Base-by-base conservation (phyloP, 30 jellyfish, hydroid and myxozoan genomes). In the Sanderia malayensis region DNA sequence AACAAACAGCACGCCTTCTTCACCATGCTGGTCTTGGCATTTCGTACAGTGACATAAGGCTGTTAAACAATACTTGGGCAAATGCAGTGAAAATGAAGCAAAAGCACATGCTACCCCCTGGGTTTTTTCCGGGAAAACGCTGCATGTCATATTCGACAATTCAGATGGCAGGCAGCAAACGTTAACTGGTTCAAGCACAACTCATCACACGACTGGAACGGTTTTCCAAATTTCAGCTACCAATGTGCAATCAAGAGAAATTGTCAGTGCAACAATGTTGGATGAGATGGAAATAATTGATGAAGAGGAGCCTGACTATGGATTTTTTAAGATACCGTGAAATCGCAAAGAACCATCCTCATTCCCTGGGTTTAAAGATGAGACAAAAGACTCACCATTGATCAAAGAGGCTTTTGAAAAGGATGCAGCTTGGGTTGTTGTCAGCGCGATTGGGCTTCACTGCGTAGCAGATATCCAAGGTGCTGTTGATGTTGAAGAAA, bases 351-450 rank as follows among this genome's bases (percentile, higher is more conserved):
- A 46, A 18, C 78, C 62, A 25, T 70, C 78, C 60, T 61, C 70
- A n/a, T 75, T 75, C 62, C 79, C 69, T 59, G 87, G 72, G 34
- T 75, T 75, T 46, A 23, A 45, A 44, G 79, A 75, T 75, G 71
- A 60, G 59, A 2, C 26, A 9, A 17, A 55, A 72, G 74, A 72
- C 84, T 53, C 84, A 55, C 63, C 46, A 53, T 72, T 53, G 61
- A 55, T 52, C 63, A 72, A 34, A 55, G 33, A 70, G 82, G 70
- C 82, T 44, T 41, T 73, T 57, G 66, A 73, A 34, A 44, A 52
- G 34, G 86, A 73, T 73, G 58, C 58, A 55, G 86, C 86, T 57
- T 73, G 79, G 75, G 86, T 58, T 57, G 7, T 73, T 34, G 86
- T 58, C 18, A 52, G 46, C 31, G 76, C 63, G 18, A 30, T 73